Conservation (phyloP, 2,888 invertebrate genomes). For the Apotomis turbidana region DNA sequence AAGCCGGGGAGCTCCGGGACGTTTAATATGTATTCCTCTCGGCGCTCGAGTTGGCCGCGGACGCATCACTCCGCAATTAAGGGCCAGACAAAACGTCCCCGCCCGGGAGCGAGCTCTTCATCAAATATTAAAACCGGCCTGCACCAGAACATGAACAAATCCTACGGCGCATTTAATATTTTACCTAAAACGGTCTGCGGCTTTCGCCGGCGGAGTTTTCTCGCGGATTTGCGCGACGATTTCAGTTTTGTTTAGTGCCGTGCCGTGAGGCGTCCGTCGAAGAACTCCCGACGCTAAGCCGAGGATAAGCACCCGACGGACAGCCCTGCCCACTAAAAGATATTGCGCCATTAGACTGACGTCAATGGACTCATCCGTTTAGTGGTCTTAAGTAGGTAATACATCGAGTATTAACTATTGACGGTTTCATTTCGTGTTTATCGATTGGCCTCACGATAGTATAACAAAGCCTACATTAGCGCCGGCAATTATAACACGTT, state of each 20-base stretch:
- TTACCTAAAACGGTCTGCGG: constrained; percentile 78
- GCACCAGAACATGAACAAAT: constrained; percentile 68
- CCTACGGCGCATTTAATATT: constrained; percentile 78
- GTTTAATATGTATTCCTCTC: constrained; percentile 64
- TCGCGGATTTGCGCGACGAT: constrained; percentile 64
- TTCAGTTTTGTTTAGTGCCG: constrained; percentile 73
- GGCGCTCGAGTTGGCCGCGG: constrained; percentile 53
- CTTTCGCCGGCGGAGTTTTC: constrained; percentile 69
- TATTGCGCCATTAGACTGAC: constrained; percentile 32
- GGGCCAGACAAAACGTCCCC: constrained; percentile 72
- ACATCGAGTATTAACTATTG: constrained; percentile 32
- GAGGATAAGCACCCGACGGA: constrained; percentile 35
- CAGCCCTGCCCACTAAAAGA: constrained; percentile 20
- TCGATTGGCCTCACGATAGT: constrained; percentile 15
- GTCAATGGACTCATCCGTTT: constrained; percentile 30
- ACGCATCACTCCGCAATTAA: constrained; percentile 73
- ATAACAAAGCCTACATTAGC: constrained; percentile 33
- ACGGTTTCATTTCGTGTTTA: constrained; percentile 24
- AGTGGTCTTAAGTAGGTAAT: constrained; percentile 29
- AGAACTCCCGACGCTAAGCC: constrained; percentile 56
- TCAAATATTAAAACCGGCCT: constrained; percentile 74
- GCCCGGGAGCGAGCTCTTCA: constrained; percentile 62
- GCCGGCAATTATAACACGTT: constrained; percentile 35
- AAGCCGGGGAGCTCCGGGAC: constrained; percentile 59
- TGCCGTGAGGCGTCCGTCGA: constrained; percentile 59